Base-by-base conservation (phyloP, 2,888 invertebrate genomes). In the Aphelenchoides bicaudatus region DNA sequence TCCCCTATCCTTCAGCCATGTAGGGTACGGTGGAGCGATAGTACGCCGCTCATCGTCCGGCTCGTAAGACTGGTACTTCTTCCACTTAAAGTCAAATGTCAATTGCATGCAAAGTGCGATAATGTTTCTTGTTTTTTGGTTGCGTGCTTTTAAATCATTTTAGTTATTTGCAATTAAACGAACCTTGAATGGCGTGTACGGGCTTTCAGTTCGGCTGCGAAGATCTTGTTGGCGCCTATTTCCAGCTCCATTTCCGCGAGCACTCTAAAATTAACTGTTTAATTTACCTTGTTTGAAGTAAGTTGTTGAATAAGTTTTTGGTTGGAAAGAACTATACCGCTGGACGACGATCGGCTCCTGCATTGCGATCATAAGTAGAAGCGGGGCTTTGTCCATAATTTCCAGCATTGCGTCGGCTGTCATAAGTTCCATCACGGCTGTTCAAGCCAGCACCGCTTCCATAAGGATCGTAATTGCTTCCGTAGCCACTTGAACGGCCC, bases 401-500 rank as follows among this genome's bases (percentile, higher is more conserved):
- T 10, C 43, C 43, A n/a, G 21, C 21, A 19, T n/a, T 19, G 8
- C 43, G 43, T 19, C 23, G 10, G 10, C 16, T 25, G 23, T 6
- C 43, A n/a, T 43, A 6, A 8, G 10, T 43, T 43, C 43, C 43
- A 25, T 43, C 34, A 34, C 34, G 34, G 34, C 34, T n/a, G 34
- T 10, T 10, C n/a, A 10, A 10, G 10, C 34, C 34, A 10, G 34
- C 34, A 34, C 34, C 34, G 34, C 34, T 43, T 25, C 23, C 43
- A 43, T 43, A 21, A 8, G 21, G 43, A n/a, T 39, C 23, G 39
- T 52, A 16, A 6, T 19, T 46, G 16, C 54, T 38, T 5, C 52
- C 52, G 55, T 52, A 52, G 52, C 52, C 52, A 52, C 19, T 21
- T 25, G 43, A 43, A 10, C 43, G 21, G 43, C 43, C 43, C 43